phyloP scores from a whole-genome alignment of 2,113 vertebrate genomes.

The Rallus limicola region DNA sequence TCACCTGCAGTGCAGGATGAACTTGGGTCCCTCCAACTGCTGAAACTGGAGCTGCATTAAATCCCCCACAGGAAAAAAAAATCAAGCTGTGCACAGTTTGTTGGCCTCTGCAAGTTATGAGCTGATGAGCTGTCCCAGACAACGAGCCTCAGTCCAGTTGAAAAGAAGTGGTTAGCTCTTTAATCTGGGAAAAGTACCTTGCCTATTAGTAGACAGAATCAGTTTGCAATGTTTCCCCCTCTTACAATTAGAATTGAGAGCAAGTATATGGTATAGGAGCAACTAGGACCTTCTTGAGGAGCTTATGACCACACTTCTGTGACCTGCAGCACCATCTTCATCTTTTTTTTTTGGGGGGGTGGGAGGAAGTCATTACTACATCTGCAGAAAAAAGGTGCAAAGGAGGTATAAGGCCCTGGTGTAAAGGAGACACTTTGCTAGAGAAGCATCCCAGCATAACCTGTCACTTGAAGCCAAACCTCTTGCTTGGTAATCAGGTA shows the following conservation, averaged over 20 bases:
- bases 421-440: background rate
- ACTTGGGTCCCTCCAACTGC: background rate
- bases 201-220: background rate
- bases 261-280: background rate
- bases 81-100: background rate
- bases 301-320: background rate
- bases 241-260: background rate
- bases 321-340: background rate
- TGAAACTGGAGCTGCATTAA: background rate
- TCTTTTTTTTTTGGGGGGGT: background rate
- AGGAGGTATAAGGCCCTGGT: background rate
- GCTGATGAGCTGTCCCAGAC: background rate
- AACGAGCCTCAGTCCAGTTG: background rate
- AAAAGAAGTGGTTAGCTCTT: background rate
- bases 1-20: background rate
- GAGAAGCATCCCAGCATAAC: background rate
- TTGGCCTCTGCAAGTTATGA: background rate
- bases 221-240: background rate
- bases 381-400: background rate
- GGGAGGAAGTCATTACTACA: background rate
- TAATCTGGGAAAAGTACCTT: background rate
- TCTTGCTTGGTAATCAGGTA: background rate
- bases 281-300: background rate
- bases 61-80: background rate
- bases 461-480: background rate